Evolutionary conservation across 2,888 invertebrate genomes (phyloP).

Genomic region (Campoletis raptor): DNA sequence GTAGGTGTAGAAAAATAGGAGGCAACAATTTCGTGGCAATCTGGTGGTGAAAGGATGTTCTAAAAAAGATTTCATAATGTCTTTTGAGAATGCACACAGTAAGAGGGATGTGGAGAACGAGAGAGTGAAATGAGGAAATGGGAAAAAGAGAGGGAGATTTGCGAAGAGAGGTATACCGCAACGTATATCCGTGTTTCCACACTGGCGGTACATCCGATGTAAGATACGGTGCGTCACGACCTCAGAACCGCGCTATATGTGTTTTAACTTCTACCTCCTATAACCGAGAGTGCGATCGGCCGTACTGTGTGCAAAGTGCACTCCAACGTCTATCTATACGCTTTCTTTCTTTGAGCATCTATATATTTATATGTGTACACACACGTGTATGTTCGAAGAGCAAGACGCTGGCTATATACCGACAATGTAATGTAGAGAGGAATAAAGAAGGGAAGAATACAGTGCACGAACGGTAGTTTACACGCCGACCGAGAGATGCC

Average conservation of each 20-base stretch:
- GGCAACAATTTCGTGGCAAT: constrained; percentile 23
- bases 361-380: constrained; percentile 11
- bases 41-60: constrained; percentile 10
- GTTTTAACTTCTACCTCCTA: constrained; percentile 56
- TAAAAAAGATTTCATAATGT: constrained; percentile 19
- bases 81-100: constrained; percentile 26
- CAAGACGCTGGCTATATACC: constrained; percentile 43
- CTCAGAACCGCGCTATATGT: constrained; percentile 80
- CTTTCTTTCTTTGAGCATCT: constrained; percentile 25
- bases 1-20: not conserved
- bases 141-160: constrained; percentile 63
- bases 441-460: constrained; percentile 48
- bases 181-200: constrained; percentile 84
- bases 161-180: constrained; percentile 56
- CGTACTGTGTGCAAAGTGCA: constrained; percentile 79
- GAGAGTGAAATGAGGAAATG: constrained; percentile 53
- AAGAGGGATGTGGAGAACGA: constrained; percentile 24
- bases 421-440: constrained; percentile 42
- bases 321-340: constrained; percentile 75
- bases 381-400: not conserved
- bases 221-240: constrained; percentile 84
- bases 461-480: constrained; percentile 68
- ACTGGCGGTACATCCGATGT: constrained; percentile 84
- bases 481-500: constrained; percentile 63
- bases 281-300: constrained; percentile 56